Conservation (phyloP, 2,888 invertebrate genomes). For the Drosophila peninsularis region DNA sequence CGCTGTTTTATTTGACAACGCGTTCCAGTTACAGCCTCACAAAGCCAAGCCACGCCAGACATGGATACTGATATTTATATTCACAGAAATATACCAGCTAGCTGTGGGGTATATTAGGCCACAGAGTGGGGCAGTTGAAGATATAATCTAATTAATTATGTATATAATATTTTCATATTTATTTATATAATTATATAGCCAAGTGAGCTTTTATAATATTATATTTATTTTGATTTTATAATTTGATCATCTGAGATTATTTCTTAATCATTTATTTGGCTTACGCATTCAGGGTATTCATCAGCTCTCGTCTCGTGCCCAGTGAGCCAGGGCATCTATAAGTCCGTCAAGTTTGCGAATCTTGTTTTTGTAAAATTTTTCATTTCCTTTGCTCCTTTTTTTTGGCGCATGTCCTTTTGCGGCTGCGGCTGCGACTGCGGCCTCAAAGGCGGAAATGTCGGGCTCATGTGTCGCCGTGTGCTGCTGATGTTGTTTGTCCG, state of each 20-base stretch:
- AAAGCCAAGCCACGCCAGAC: conserved; percentile 39
- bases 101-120: background rate
- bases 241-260: no score
- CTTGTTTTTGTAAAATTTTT: conserved; percentile 46
- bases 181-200: no score
- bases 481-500: conserved; percentile 29
- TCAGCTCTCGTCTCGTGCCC: no score
- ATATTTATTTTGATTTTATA: no score
- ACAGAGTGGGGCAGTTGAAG: no score
- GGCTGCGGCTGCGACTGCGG: conserved; percentile 55
- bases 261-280: no score
- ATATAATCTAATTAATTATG: no score
- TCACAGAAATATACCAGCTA: background rate
- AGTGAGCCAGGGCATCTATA: background rate
- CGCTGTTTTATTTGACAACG: conserved; percentile 55
- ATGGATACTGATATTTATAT: conserved; percentile 28
- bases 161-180: no score
- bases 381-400: conserved; percentile 55
- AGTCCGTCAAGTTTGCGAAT: conserved; percentile 9
- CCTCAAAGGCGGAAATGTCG: conserved; percentile 75
- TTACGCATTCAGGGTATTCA: background rate
- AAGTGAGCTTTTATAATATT: no score
- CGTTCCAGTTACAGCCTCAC: conserved; percentile 45
- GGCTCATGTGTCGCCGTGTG: conserved; percentile 73
- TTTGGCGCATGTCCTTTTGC: conserved; percentile 76